Conservation (phyloP, 2,888 invertebrate species). For the Mycalesis mineus region DNA sequence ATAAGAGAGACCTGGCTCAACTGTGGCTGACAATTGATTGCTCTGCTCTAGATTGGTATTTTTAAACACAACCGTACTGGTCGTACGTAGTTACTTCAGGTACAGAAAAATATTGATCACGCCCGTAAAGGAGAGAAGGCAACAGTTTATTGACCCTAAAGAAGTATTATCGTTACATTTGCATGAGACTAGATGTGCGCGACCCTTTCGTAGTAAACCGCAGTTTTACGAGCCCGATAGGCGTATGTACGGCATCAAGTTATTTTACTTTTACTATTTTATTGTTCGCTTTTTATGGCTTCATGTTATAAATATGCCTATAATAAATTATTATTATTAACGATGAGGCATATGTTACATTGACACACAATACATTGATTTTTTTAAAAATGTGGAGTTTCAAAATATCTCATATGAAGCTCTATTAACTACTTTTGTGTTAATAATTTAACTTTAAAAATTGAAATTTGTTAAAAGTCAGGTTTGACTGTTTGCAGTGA, state of each 20-base stretch:
- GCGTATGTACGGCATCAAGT: slow-evolving; percentile 30
- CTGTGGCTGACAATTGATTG: too few species aligned
- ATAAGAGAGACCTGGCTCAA: too few species aligned
- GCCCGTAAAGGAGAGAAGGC: slow-evolving; percentile 68
- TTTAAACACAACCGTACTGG: too few species aligned
- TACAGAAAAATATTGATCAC: slow-evolving; percentile 48
- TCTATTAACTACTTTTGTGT: too few species aligned
- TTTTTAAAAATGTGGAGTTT: too few species aligned
- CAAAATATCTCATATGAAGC: too few species aligned
- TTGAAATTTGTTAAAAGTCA: too few species aligned
- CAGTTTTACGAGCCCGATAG: slow-evolving; percentile 58
- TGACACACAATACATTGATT: too few species aligned
- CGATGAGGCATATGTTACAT: neutral
- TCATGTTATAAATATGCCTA: neutral
- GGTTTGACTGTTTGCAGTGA: too few species aligned
- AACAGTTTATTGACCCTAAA: slow-evolving; percentile 75
- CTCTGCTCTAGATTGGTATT: too few species aligned
- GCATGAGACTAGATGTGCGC: slow-evolving; percentile 58
- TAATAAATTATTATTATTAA: neutral
- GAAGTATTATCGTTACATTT: slow-evolving; percentile 71
- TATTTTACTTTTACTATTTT: slow-evolving; percentile 7
- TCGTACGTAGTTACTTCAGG: too few species aligned
- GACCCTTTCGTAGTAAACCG: slow-evolving; percentile 47
- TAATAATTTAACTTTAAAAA: too few species aligned
- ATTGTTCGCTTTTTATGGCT: neutral